phyloP scores from a whole-genome alignment of 2,113 vertebrate species.

The Platysteira castanea region DNA sequence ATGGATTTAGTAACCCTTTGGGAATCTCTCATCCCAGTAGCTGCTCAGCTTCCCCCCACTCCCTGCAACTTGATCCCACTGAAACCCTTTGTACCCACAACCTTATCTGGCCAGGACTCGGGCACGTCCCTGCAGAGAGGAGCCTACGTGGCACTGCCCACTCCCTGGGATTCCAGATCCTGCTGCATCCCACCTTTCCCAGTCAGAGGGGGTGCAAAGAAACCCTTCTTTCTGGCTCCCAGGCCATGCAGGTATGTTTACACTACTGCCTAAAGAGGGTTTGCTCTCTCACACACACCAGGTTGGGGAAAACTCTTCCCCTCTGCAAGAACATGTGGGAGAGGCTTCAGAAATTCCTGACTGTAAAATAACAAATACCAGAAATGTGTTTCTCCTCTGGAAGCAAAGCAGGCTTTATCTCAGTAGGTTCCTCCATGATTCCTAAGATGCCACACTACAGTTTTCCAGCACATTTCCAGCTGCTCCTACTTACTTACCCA shows the following conservation, averaged over 20 bases:
- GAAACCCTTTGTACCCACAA: background rate
- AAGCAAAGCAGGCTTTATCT: background rate
- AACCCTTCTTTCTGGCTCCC: background rate
- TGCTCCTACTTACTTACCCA: background rate
- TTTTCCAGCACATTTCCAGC: background rate
- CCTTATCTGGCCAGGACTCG: accelerated
- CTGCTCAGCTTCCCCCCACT: background rate
- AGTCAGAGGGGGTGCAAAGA: background rate
- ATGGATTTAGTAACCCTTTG: background rate
- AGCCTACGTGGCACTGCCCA: accelerated
- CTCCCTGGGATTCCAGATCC: background rate
- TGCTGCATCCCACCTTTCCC: background rate
- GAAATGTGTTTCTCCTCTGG: background rate
- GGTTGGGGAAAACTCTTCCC: background rate
- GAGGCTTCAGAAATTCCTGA: background rate
- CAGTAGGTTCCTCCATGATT: background rate
- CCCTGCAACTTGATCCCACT: background rate
- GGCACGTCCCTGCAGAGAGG: accelerated
- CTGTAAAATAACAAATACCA: background rate
- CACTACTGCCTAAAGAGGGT: background rate
- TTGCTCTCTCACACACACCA: background rate
- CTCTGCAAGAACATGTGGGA: background rate
- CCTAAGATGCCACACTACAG: background rate
- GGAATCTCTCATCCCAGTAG: background rate
- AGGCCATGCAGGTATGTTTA: background rate